Evolutionary conservation across 2,113 vertebrate genomes (phyloP).

Genomic region (Zosterops japonicus): DNA sequence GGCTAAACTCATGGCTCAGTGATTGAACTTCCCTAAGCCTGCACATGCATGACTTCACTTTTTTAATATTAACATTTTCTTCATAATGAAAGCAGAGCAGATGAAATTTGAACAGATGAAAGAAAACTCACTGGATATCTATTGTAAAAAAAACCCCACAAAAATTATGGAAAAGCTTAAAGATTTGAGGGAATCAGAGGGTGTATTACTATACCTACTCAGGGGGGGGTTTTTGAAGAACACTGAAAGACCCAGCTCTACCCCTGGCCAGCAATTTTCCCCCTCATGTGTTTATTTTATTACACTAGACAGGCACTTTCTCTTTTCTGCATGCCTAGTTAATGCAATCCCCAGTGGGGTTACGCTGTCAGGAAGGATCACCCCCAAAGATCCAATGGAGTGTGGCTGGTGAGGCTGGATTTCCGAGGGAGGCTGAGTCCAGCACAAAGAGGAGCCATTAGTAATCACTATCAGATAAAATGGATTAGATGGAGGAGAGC

Average conservation of each 20-base stretch:
- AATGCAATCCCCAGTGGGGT: slow-evolving; percentile 42
- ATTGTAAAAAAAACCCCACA: background rate
- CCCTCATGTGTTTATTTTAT: background rate
- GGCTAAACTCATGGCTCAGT: background rate
- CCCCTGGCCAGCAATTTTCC: background rate
- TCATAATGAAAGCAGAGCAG: background rate
- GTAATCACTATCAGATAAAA: background rate
- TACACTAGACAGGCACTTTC: slow-evolving; percentile 36
- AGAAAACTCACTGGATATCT: background rate
- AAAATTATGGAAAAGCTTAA: background rate
- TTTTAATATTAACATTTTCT: background rate
- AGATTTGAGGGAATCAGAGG: background rate
- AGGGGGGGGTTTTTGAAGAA: background rate
- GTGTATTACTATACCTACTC: accelerated
- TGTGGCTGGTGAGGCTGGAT: background rate
- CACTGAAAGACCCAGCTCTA: background rate
- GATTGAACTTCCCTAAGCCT: background rate
- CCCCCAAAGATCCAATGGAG: background rate
- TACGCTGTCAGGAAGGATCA: slow-evolving; percentile 49
- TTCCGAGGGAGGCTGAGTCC: background rate
- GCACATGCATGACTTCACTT: background rate
- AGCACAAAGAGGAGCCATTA: background rate
- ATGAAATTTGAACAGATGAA: background rate
- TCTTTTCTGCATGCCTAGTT: slow-evolving; percentile 47
- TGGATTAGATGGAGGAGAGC: background rate